These are phyloP conservation scores for Leucoma salicis DNA, from an alignment of 2,888 invertebrate species.

Conservation along the genomic window DNA sequence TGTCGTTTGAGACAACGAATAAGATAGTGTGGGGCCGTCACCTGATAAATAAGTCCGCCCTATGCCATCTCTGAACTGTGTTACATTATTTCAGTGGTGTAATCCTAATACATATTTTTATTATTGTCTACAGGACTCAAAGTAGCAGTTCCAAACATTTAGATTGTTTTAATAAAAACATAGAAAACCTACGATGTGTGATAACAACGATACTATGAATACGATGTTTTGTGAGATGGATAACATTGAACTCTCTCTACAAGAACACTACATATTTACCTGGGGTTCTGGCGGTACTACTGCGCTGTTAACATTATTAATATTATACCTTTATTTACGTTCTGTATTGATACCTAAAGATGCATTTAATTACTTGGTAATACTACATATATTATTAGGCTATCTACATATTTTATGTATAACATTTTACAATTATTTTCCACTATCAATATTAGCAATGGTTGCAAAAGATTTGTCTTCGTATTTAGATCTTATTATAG, in stretches of 20 bases:
- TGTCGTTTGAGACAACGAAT: no score
- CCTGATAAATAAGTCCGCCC: no score
- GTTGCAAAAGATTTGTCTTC: slow-evolving; percentile 5
- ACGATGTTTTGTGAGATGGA: not conserved
- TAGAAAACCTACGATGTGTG: not conserved
- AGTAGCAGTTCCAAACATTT: no score
- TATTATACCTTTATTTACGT: slow-evolving; percentile 8
- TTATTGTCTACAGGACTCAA: not conserved
- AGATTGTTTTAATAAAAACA: not conserved
- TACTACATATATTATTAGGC: slow-evolving; percentile 22
- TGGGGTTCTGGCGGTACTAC: slow-evolving; percentile 6
- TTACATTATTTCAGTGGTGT: no score
- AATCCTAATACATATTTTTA: no score
- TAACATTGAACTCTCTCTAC: not conserved
- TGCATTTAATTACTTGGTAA: slow-evolving; percentile 16
- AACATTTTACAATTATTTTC: slow-evolving; percentile 11
- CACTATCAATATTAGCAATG: not conserved
- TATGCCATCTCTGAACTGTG: no score
- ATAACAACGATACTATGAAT: not conserved
- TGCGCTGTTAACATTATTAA: slow-evolving; percentile 1
- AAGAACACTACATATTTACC: slow-evolving; percentile 2
- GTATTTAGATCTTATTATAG: slow-evolving; percentile 21
- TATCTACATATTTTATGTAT: slow-evolving; percentile 17
- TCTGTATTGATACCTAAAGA: slow-evolving; percentile 19
- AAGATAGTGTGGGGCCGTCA: no score